Conservation (phyloP, 53 echinoderm and acorn worm genomes). For the Apostichopus leukothele region DNA sequence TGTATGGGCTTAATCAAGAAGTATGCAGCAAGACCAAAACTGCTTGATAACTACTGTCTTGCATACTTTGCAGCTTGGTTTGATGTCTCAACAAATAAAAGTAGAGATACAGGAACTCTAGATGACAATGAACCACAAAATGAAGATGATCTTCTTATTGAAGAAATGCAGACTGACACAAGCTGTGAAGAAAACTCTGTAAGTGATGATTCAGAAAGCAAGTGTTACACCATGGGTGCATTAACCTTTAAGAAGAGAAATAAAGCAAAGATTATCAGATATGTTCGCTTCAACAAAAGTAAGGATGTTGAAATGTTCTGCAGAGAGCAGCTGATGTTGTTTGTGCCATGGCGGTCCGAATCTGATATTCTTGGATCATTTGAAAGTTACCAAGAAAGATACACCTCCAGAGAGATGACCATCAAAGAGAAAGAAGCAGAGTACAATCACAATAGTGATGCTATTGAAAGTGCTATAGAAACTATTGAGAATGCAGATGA, state of each 20-base stretch:
- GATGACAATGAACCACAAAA: not conserved
- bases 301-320: constrained; percentile 13
- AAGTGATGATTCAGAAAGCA: not conserved
- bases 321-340: constrained; percentile 24
- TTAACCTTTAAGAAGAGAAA: constrained; percentile 20
- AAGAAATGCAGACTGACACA: not conserved
- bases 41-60: constrained; percentile 44
- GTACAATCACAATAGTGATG: constrained; percentile 33
- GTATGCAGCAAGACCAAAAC: constrained; percentile 47
- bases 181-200: not conserved
- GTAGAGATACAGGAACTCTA: constrained; percentile 27
- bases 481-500: constrained; percentile 9
- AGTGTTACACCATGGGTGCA: constrained; percentile 6
- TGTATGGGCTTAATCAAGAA: constrained; percentile 6
- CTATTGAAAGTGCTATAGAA: not conserved
- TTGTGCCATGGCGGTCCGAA: constrained; percentile 32
- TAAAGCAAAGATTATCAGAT: constrained; percentile 12
- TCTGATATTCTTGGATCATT: constrained; percentile 9
- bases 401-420: too few relatives aligned
- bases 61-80: constrained; percentile 53
- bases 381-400: constrained; percentile 7
- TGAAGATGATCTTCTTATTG: not conserved
- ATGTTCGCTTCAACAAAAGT: not conserved
- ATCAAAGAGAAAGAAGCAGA: too few relatives aligned
- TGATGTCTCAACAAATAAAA: constrained; percentile 10